Base-by-base conservation (phyloP, 2,797 vertebrate species). In the Cuculus canorus region DNA sequence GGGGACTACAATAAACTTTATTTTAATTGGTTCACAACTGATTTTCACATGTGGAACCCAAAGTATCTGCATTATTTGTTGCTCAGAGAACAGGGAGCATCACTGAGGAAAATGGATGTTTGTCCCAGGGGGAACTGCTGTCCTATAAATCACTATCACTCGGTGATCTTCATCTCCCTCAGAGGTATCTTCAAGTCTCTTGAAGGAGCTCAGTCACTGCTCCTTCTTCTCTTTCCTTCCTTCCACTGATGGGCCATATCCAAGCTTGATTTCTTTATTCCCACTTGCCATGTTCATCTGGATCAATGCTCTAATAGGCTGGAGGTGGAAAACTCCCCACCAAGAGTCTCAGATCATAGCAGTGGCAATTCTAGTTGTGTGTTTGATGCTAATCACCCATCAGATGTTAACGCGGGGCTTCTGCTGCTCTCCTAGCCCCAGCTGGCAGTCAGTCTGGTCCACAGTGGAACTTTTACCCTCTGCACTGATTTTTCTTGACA, bases 261-360 rank as follows among this genome's bases (percentile, higher is more conserved):
- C 65, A 37, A 22, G 37, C 19, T 3, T 7, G 43, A 13, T 30
- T 45, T 37, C 72, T 43, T 79, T 4, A 23, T 17, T 59, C 45
- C 61, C 3, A 0, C 12, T 8, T 10, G 32, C 45, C 18, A 0
- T 3, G 8, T 37, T 37, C 64, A 8, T 24, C 52, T 21, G 47
- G 25, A 25, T 35, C 63, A 37, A 30, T 41, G 25, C 11, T 52
- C 52, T 50, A 7, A 32, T 1, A 15, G 47, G 52, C 63, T 28
- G 25, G 1, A 24, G 56, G 28, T 65, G 66, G 23, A 61, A 79
- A 61, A 33, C 37, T 6, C 63, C 63, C 37, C 35, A 7, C 30
- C 14, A 17, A 14, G 39, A 33, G 24, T 17, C 35, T 7, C 8
- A 3, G 37, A 5, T 10, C 5, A 10, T 4, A 30, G 13, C 1